Percentiles rank a stretch among this genome's conserved stretches.
Conservation (phyloP, 2,888 invertebrate genomes). For the Drosophila flavopinicola region DNA sequence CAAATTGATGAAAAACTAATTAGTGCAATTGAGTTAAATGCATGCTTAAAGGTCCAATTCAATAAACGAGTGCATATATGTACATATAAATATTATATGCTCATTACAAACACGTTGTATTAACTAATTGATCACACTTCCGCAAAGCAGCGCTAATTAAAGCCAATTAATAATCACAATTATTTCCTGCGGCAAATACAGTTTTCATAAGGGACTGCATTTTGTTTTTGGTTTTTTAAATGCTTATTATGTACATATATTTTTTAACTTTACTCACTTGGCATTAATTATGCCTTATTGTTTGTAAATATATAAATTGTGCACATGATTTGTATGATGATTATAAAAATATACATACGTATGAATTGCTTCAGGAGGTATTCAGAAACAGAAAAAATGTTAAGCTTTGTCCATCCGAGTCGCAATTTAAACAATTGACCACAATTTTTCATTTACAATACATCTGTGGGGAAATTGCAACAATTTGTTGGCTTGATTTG, state of each 20-base stretch:
- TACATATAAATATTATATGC: constrained; percentile 1
- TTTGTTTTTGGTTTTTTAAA: too few species aligned
- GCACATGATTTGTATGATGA: too few species aligned
- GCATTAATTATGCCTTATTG: too few species aligned
- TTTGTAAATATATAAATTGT: too few species aligned
- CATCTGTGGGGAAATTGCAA: constrained; percentile 36
- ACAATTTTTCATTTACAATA: constrained; percentile 39
- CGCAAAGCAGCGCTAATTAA: background rate
- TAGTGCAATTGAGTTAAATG: constrained; percentile 16
- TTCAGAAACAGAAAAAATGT: too few species aligned
- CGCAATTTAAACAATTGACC: constrained; percentile 22
- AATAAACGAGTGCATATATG: constrained; percentile 7
- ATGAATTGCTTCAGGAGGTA: too few species aligned
- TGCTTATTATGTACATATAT: too few species aligned
- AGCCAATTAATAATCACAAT: background rate
- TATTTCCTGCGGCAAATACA: background rate
- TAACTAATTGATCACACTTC: constrained; percentile 1
- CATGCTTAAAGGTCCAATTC: background rate
- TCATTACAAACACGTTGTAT: background rate
- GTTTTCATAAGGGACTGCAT: background rate
- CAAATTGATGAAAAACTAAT: constrained; percentile 19
- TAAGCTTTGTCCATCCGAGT: background rate
- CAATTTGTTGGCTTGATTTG: constrained; percentile 68
- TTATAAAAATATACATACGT: too few species aligned
- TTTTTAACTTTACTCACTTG: too few species aligned